These are phyloP conservation scores for Otolemur garnettii DNA, from an alignment of 2,113 vertebrate species.

Conservation along the genomic window DNA sequence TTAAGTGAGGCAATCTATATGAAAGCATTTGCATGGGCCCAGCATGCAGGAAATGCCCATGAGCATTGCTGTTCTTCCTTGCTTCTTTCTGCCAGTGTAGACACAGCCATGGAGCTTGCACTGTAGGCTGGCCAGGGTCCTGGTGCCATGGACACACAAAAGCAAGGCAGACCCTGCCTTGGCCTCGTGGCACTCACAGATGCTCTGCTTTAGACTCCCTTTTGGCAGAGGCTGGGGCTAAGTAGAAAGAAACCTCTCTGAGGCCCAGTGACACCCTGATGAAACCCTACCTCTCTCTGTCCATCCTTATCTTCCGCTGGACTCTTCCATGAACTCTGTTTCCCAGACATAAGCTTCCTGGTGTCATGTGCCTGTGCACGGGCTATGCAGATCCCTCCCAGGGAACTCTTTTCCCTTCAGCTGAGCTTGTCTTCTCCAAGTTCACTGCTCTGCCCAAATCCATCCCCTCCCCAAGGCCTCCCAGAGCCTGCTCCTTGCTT, in stretches of 20 bases:
- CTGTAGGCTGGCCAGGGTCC: slow-evolving; percentile 69
- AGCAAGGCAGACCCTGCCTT: neutral
- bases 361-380: neutral
- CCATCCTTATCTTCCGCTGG: neutral
- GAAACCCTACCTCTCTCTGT: neutral
- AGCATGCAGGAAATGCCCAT: rapidly evolving
- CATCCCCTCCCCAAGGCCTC: neutral
- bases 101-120: neutral
- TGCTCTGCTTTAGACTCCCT: neutral
- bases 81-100: neutral
- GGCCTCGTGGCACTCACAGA: neutral
- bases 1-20: rapidly evolving
- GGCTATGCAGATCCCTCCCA: neutral
- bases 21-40: neutral
- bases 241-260: neutral
- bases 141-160: neutral
- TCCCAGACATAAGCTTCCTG: neutral
- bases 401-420: neutral
- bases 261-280: neutral
- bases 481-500: neutral
- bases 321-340: neutral
- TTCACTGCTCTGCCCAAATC: neutral
- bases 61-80: neutral
- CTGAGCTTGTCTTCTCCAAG: neutral
- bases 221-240: neutral